These are phyloP conservation scores for Phymastichus coffea DNA, from an alignment of 1,140 invertebrate genomes.

Conservation along the genomic window DNA sequence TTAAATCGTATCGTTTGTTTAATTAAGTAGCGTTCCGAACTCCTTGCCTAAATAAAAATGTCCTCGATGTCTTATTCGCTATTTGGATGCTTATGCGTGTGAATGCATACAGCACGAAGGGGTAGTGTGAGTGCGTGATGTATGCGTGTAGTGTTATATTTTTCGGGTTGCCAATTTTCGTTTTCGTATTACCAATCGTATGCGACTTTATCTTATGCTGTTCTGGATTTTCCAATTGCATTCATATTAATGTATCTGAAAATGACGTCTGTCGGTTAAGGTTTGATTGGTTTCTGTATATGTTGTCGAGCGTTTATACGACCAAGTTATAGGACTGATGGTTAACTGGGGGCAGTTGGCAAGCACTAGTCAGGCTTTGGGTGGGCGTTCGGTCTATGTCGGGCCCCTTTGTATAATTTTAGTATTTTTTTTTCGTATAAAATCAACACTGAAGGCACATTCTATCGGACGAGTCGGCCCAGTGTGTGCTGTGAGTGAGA, in stretches of 20 bases:
- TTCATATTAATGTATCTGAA: no score
- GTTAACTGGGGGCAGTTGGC: constrained; percentile 51
- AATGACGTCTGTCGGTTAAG: no score
- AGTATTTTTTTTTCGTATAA: constrained; percentile 75
- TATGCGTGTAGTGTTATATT: neutral
- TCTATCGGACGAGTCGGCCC: constrained; percentile 85
- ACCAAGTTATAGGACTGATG: neutral
- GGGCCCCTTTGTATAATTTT: constrained; percentile 75
- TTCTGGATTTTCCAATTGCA: no score
- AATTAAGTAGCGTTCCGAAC: constrained; percentile 54
- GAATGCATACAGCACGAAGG: neutral
- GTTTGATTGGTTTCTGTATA: no score
- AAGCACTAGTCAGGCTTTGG: constrained; percentile 63
- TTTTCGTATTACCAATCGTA: neutral
- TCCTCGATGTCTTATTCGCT: constrained; percentile 30
- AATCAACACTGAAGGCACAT: constrained; percentile 86
- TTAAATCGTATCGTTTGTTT: constrained; percentile 33
- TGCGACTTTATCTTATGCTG: constrained; percentile 1
- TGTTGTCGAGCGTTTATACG: neutral
- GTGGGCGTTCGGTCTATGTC: constrained; percentile 76
- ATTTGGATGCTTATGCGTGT: neutral
- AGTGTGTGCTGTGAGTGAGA: constrained; percentile 66
- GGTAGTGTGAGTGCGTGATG: neutral
- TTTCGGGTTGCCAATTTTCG: neutral
- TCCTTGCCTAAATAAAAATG: constrained; percentile 54